phyloP scores from a whole-genome alignment of 1,140 invertebrate species.

The Drosophila watanabei region DNA sequence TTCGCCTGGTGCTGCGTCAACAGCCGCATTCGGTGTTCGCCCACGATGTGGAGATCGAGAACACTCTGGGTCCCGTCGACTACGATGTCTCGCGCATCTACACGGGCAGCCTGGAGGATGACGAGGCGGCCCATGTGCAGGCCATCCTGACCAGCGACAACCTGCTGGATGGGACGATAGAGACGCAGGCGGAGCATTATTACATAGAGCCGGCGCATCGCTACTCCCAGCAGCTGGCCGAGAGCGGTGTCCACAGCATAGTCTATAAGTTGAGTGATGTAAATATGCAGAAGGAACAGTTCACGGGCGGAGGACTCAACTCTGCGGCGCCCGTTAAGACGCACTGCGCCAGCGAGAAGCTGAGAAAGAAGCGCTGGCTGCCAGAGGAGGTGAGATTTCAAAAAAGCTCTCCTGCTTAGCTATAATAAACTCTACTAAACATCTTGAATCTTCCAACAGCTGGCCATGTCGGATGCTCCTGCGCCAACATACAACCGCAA shows the following conservation, averaged over 20 bases:
- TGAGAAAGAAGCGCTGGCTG: conserved; percentile 85
- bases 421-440: neutral
- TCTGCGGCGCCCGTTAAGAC: conserved; percentile 55
- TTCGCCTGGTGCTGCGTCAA: conserved; percentile 91
- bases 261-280: conserved; percentile 94
- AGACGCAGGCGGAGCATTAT: conserved; percentile 91
- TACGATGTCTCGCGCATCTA: conserved; percentile 92
- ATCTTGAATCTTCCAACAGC: conserved; percentile 46
- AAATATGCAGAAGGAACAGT: conserved; percentile 85
- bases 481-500: conserved; percentile 87
- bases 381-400: conserved; percentile 83
- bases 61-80: conserved; percentile 89
- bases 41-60: conserved; percentile 92
- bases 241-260: conserved; percentile 90
- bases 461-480: conserved; percentile 79
- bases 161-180: conserved; percentile 95
- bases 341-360: conserved; percentile 82
- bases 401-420: neutral
- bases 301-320: conserved; percentile 48
- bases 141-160: conserved; percentile 95
- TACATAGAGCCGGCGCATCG: conserved; percentile 94
- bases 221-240: conserved; percentile 88
- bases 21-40: conserved; percentile 91
- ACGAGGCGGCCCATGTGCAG: conserved; percentile 93
- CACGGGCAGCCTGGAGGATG: conserved; percentile 92